phyloP scores from a whole-genome alignment of 2,888 invertebrate genomes.

The Choreutis nemorana region DNA sequence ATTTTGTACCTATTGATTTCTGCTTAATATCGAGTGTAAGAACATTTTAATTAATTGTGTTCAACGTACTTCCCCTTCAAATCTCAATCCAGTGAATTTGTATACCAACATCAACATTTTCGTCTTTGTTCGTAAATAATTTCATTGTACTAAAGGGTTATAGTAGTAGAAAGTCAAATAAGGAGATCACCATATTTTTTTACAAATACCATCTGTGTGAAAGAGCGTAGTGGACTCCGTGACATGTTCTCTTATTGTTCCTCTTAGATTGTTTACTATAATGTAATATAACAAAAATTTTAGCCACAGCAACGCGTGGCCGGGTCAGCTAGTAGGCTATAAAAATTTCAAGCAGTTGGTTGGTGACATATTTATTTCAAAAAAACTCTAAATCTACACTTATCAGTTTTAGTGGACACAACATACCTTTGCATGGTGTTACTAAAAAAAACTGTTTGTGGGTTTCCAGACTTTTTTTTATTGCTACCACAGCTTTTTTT shows the following conservation, averaged over 20 bases:
- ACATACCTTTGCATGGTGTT: no score
- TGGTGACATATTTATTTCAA: no score
- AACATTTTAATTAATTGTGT: conserved; percentile 12
- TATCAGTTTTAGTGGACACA: no score
- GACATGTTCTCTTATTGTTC: conserved; percentile 12
- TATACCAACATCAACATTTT: conserved; percentile 13
- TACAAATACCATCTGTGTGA: conserved; percentile 14
- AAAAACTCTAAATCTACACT: no score
- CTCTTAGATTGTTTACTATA: conserved; percentile 12
- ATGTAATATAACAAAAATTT: conserved; percentile 14
- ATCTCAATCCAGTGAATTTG: conserved; percentile 13
- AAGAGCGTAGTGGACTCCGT: conserved; percentile 13
- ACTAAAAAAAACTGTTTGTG: no score
- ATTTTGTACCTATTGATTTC: conserved; percentile 13
- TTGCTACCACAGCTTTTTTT: no score
- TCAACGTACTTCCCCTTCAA: conserved; percentile 13
- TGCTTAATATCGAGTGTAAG: conserved; percentile 12
- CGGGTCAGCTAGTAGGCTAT: conserved; percentile 9
- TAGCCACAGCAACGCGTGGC: conserved; percentile 14
- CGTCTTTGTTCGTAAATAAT: conserved; percentile 13
- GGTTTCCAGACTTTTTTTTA: no score
- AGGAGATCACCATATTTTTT: conserved; percentile 15
- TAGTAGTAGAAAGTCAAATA: conserved; percentile 12
- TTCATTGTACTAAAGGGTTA: conserved; percentile 13
- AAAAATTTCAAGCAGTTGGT: no score